Evolutionary conservation across 2,888 invertebrate genomes (phyloP), one percentile per base, ranked within the genome.

Genomic region (Pandemis heparana): DNA sequence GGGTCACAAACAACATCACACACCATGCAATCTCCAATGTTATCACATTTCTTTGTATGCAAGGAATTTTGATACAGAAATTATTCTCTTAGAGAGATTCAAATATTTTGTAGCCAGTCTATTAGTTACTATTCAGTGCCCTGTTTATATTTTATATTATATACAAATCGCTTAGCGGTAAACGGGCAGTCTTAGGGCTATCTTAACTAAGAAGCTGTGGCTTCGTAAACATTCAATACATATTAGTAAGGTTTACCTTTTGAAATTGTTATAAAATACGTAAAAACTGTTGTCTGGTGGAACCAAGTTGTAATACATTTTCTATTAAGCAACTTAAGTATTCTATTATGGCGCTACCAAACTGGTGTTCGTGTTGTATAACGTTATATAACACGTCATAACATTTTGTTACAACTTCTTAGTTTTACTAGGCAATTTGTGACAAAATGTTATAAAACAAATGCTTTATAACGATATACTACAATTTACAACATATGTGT

Each of bases 81-180:
- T 41, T 75, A 78, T 77, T 87, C 92, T 92, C 92, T 93, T 89
- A 82, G 70, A 92, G 92, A 93, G 92, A 93, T 92, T 92, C 92
- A 82, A 83, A 84, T 83, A 81, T 84, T 85, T 84, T 83, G 82
- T 89, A 88, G 83, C 89, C 92, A 93, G 92, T 92, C 92, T 91
- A 88, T 89, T 82, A 84, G 89, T 91, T 89, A 76, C 85, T 86
- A 85, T 85, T 86, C 85, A 82, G 85, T 85, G 89, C 90, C 90
- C 91, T 76, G 78, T 79, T 79, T 75, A 71, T 77, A 81, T 76
- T 51, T 51, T 73, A 75, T 80, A 82, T 39, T 89, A 89, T 90
- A 78, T 90, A 92, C 89, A 91, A 75, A 81, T 77, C 91, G 92
- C 92, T 92, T 87, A 79, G 92, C 92, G 91, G 82, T 78, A 79